These are phyloP conservation scores for Atherix ibis DNA, from an alignment of 2,888 invertebrate genomes.

Conservation along the genomic window DNA sequence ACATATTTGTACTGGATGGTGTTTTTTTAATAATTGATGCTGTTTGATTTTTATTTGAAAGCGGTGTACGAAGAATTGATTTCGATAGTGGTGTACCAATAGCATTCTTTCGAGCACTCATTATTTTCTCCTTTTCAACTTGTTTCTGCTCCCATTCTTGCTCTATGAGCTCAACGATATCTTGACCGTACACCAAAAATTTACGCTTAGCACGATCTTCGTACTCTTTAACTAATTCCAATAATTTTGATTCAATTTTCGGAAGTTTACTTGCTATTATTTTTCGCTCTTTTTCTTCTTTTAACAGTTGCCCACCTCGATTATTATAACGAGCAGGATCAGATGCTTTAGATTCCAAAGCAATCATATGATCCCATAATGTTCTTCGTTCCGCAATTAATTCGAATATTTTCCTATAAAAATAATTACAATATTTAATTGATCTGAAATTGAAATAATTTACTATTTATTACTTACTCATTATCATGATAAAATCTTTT, in stretches of 20 bases:
- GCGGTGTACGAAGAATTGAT: slow-evolving; percentile 8
- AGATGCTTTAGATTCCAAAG: slow-evolving; percentile 57
- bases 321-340: slow-evolving; percentile 74
- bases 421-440: neutral
- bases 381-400: slow-evolving; percentile 48
- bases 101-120: slow-evolving; percentile 32
- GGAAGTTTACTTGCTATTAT: slow-evolving; percentile 53
- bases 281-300: slow-evolving; percentile 79
- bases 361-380: slow-evolving; percentile 59
- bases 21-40: slow-evolving; percentile 19
- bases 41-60: slow-evolving; percentile 18
- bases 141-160: slow-evolving; percentile 42
- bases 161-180: slow-evolving; percentile 43
- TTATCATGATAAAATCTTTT: slow-evolving; percentile 47
- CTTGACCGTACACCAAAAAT: slow-evolving; percentile 48
- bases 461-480: slow-evolving; percentile 34
- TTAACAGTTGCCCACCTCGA: slow-evolving; percentile 69
- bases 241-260: slow-evolving; percentile 52
- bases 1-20: slow-evolving; percentile 15
- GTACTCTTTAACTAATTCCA: slow-evolving; percentile 37
- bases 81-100: slow-evolving; percentile 17
- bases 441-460: neutral
- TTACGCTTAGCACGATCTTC: slow-evolving; percentile 36
- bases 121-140: slow-evolving; percentile 21
- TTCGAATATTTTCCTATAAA: slow-evolving; percentile 43